phyloP scores from a whole-genome alignment of 2,113 vertebrate species.

The Vidua macroura region DNA sequence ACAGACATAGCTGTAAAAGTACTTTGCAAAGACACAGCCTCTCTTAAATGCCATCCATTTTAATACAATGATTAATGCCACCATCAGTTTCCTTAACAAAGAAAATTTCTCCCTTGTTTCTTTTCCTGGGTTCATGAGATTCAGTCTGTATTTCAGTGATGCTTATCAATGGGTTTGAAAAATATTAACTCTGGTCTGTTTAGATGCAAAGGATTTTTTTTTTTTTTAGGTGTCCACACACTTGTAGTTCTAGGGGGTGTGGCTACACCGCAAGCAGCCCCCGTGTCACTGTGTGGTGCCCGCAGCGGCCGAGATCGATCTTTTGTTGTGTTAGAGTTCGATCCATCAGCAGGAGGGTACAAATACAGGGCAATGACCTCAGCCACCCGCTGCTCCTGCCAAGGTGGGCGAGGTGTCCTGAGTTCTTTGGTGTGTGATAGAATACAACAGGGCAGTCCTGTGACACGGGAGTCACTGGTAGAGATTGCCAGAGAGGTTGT shows the following conservation, averaged over 20 bases:
- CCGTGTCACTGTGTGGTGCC: fast-evolving
- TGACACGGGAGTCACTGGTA: not conserved
- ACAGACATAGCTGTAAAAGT: conserved; percentile 34
- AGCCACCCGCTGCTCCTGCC: not conserved
- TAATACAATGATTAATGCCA: not conserved
- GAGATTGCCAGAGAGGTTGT: not conserved
- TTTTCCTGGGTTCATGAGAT: not conserved
- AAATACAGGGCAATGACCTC: not conserved
- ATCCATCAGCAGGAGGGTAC: not conserved
- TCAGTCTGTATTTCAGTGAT: not conserved
- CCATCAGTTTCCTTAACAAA: not conserved
- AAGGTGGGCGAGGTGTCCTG: not conserved
- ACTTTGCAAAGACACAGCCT: not conserved
- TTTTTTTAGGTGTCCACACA: no score
- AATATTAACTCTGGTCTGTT: not conserved
- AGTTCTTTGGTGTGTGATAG: not conserved
- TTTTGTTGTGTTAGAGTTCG: not conserved
- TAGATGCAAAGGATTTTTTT: not conserved
- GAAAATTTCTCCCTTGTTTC: not conserved
- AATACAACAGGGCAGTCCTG: not conserved
- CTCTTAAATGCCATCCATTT: conserved; percentile 25
- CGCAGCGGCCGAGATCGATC: fast-evolving
- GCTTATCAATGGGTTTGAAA: not conserved
- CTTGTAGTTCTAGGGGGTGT: not conserved
- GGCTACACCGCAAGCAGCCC: not conserved